These are phyloP conservation scores for Pristionchus pacificus DNA, from an alignment of 1,140 invertebrate genomes.

Conservation along the genomic window DNA sequence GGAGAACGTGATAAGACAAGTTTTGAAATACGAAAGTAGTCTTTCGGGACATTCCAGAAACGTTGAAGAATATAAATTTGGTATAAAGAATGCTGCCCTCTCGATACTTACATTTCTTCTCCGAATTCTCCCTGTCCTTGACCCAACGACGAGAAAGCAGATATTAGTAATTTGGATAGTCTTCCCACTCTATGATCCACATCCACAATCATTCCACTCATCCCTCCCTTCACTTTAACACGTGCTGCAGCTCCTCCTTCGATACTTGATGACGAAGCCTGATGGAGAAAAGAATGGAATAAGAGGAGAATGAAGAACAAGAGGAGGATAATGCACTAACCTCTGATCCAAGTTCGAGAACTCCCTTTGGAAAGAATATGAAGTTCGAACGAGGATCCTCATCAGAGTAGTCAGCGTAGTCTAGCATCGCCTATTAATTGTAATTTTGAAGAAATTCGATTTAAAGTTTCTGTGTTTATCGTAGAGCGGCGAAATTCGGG, in stretches of 20 bases:
- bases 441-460: neutral
- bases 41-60: no score
- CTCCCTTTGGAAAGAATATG: constrained; percentile 50
- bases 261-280: no score
- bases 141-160: constrained; percentile 88
- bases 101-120: constrained; percentile 58
- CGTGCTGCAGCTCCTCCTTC: no score
- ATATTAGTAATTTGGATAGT: constrained; percentile 82
- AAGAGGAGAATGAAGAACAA: constrained; percentile 3
- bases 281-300: neutral
- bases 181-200: constrained; percentile 68
- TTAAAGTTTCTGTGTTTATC: neutral
- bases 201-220: constrained; percentile 73
- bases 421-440: constrained; percentile 21
- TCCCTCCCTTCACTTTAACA: constrained; percentile 68
- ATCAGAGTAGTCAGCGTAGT: constrained; percentile 41
- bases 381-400: constrained; percentile 43
- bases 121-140: constrained; percentile 69
- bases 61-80: neutral
- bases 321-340: no score
- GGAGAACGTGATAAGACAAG: no score
- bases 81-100: neutral
- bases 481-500: no score
- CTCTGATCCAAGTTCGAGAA: constrained; percentile 48
- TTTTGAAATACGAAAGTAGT: no score